Percentiles rank a stretch among this genome's conserved stretches.
phyloP scores from a whole-genome alignment of 2,888 invertebrate species.

The Drosophila pseudotalamancana region DNA sequence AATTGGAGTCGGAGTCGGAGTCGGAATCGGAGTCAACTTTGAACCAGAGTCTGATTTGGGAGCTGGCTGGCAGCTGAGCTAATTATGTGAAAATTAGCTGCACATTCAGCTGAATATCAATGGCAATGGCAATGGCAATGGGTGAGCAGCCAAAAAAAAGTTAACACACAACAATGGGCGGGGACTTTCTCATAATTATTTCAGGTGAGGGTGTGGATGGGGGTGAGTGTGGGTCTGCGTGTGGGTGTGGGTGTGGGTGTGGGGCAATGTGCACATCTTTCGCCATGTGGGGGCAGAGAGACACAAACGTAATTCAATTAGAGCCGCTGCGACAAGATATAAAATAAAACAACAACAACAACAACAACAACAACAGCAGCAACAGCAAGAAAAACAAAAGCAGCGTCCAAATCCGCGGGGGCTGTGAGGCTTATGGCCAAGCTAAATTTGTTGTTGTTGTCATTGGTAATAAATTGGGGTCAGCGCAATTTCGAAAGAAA shows the following conservation, averaged over 20 bases:
- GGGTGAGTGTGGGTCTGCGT: neutral
- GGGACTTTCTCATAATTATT: slow-evolving; percentile 71
- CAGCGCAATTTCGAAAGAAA: slow-evolving; percentile 80
- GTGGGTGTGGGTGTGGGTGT: too few species aligned
- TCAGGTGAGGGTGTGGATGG: slow-evolving; percentile 3
- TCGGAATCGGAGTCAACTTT: slow-evolving; percentile 26
- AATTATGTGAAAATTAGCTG: slow-evolving; percentile 66
- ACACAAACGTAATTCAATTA: slow-evolving; percentile 73
- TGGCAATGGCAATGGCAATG: slow-evolving; percentile 41
- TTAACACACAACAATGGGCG: slow-evolving; percentile 61
- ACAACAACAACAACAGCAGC: slow-evolving; percentile 53
- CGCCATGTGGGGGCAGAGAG: slow-evolving; percentile 2
- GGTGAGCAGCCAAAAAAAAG: slow-evolving; percentile 45
- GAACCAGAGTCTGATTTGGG: slow-evolving; percentile 20
- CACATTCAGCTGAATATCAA: slow-evolving; percentile 26
- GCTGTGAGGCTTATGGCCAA: slow-evolving; percentile 35
- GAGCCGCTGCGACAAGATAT: slow-evolving; percentile 31
- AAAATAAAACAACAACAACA: slow-evolving; percentile 1
- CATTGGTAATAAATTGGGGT: slow-evolving; percentile 69
- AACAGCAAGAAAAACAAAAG: slow-evolving; percentile 45
- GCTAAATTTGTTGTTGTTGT: slow-evolving; percentile 38
- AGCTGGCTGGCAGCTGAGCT: slow-evolving; percentile 40
- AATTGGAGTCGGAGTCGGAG: neutral
- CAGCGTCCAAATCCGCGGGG: slow-evolving; percentile 48
- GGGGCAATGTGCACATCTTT: neutral